Conservation (phyloP, 2,888 invertebrate genomes). For the Drosophila maculinotata region DNA sequence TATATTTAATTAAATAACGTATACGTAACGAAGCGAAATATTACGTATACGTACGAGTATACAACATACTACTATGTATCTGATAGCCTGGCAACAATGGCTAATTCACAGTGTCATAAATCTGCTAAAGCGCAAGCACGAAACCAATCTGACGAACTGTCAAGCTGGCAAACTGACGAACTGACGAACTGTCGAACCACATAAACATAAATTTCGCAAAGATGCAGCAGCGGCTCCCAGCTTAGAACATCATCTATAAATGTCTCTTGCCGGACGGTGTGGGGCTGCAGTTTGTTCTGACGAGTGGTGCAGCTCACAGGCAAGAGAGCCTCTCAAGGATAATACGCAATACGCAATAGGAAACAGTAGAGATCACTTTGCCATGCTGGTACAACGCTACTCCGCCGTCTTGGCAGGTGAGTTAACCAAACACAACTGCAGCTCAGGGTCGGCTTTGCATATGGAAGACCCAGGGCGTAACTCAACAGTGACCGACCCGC, state of each 20-base stretch:
- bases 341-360: background rate
- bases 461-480: slow-evolving; percentile 56
- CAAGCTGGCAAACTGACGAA: slow-evolving; percentile 55
- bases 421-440: slow-evolving; percentile 54
- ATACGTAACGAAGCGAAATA: slow-evolving; percentile 52
- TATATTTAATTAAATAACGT: slow-evolving; percentile 68
- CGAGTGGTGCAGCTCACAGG: slow-evolving; percentile 37
- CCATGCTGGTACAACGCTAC: slow-evolving; percentile 36
- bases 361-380: background rate
- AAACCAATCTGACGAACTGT: slow-evolving; percentile 51
- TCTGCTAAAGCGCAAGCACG: slow-evolving; percentile 72
- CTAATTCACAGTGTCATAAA: slow-evolving; percentile 81
- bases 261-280: slow-evolving; percentile 37
- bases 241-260: slow-evolving; percentile 63
- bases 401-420: slow-evolving; percentile 61
- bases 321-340: slow-evolving; percentile 41
- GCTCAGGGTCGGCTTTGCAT: slow-evolving; percentile 46
- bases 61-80: slow-evolving; percentile 24
- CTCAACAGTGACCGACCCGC: slow-evolving; percentile 72
- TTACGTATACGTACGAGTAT: slow-evolving; percentile 63
- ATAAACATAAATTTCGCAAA: slow-evolving; percentile 83
- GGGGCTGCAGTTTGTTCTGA: slow-evolving; percentile 56
- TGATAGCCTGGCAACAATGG: slow-evolving; percentile 76
- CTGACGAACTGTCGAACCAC: slow-evolving; percentile 55
- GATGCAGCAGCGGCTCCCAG: slow-evolving; percentile 59